These are phyloP conservation scores for Epizoanthus ramosus DNA, from an alignment of 92 coral and sea anemone species.

Conservation along the genomic window DNA sequence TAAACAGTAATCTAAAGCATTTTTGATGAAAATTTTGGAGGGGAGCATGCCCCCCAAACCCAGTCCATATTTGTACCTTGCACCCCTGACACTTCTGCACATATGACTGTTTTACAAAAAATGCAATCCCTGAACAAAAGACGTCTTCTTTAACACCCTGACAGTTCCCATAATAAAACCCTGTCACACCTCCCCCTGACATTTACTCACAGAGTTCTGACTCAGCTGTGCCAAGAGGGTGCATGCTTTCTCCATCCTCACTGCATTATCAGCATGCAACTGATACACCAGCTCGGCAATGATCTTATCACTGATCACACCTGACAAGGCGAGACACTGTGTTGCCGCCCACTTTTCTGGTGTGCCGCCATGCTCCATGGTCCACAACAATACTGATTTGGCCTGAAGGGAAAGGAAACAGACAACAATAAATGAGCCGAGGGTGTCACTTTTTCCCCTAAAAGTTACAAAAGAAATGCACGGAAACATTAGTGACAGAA, in stretches of 20 bases:
- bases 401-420: conserved; percentile 55
- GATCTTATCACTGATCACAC: conserved; percentile 74
- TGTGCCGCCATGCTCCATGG: conserved; percentile 90
- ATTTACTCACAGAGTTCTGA: conserved; percentile 79
- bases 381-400: conserved; percentile 70
- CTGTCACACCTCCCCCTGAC: background rate
- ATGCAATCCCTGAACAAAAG: no score
- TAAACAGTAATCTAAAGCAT: no score
- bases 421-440: background rate
- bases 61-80: no score
- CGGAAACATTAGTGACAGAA: no score
- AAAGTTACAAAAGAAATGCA: no score
- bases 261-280: conserved; percentile 79
- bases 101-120: no score
- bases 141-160: no score
- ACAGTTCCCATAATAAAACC: no score
- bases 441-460: no score
- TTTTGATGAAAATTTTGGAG: no score
- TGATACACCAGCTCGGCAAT: conserved; percentile 86
- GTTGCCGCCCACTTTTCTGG: conserved; percentile 98
- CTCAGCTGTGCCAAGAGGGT: conserved; percentile 83
- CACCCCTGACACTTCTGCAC: no score
- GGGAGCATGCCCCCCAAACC: no score
- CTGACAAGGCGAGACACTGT: conserved; percentile 88
- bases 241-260: conserved; percentile 87